These are phyloP conservation scores for Trinorchestia longiramus DNA, from an alignment of 1,140 invertebrate species.

Conservation along the genomic window DNA sequence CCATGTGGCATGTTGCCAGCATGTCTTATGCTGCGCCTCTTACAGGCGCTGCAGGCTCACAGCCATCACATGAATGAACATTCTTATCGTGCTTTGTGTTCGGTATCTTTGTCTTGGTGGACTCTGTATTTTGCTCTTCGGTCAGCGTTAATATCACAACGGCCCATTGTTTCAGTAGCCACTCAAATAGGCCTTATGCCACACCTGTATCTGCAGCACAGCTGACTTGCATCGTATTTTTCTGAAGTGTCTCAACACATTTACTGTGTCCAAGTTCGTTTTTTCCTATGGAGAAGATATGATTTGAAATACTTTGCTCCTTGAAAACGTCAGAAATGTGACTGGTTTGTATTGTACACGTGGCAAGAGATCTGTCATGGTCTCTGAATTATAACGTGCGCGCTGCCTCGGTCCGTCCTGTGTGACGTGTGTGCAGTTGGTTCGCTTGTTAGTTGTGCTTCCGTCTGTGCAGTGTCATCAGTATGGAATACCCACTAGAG, in stretches of 20 bases:
- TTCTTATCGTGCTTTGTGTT: conserved; percentile 13
- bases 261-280: background rate
- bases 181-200: background rate
- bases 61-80: background rate
- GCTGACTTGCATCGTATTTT: background rate
- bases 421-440: background rate
- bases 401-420: background rate
- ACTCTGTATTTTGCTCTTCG: background rate
- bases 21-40: background rate
- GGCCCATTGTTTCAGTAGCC: background rate
- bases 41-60: background rate
- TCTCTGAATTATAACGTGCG: background rate
- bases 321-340: background rate
- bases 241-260: background rate
- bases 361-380: background rate
- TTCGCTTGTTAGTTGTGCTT: background rate
- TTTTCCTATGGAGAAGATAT: background rate
- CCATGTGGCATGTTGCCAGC: background rate
- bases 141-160: background rate
- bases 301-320: background rate
- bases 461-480: background rate
- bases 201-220: background rate
- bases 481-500: background rate
- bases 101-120: background rate
- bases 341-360: background rate